These are phyloP conservation scores for Eupithecia subumbrata DNA, from an alignment of 2,888 invertebrate species.

Conservation along the genomic window DNA sequence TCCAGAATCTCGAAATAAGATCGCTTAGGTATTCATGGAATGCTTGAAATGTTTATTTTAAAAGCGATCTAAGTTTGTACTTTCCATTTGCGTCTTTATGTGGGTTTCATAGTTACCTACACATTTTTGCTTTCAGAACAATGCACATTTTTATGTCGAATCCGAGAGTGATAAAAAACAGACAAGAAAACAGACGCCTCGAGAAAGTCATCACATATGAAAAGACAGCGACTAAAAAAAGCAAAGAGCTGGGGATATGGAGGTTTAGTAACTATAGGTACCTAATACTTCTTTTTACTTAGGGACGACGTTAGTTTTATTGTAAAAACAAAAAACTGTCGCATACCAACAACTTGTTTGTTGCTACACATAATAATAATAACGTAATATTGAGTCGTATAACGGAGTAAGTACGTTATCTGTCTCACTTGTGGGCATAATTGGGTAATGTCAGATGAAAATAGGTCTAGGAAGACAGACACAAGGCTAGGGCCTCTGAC, in stretches of 20 bases:
- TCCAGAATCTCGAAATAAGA: slow-evolving; percentile 16
- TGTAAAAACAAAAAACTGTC: slow-evolving; percentile 1
- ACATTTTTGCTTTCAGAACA: slow-evolving; percentile 14
- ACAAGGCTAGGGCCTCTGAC: no score
- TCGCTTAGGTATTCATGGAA: slow-evolving; percentile 8
- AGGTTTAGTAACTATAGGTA: no score
- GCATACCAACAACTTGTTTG: background rate
- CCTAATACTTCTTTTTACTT: no score
- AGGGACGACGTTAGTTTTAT: background rate
- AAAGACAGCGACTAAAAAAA: slow-evolving; percentile 11
- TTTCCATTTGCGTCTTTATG: background rate
- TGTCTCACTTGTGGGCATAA: no score
- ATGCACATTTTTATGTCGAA: slow-evolving; percentile 13
- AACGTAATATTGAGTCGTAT: background rate
- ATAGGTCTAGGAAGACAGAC: no score
- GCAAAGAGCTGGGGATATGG: background rate
- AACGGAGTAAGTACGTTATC: no score
- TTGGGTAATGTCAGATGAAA: no score
- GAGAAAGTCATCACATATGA: slow-evolving; percentile 13
- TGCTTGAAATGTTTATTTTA: slow-evolving; percentile 3
- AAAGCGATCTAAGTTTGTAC: background rate
- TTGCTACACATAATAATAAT: background rate
- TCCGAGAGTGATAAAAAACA: slow-evolving; percentile 22
- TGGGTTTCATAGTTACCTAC: background rate
- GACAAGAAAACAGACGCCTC: slow-evolving; percentile 4